A percentile compares a stretch with the other conserved stretches of the same genome.
Evolutionary conservation across 2,797 vertebrate species (phyloP).

Genomic region (Channa striata): DNA sequence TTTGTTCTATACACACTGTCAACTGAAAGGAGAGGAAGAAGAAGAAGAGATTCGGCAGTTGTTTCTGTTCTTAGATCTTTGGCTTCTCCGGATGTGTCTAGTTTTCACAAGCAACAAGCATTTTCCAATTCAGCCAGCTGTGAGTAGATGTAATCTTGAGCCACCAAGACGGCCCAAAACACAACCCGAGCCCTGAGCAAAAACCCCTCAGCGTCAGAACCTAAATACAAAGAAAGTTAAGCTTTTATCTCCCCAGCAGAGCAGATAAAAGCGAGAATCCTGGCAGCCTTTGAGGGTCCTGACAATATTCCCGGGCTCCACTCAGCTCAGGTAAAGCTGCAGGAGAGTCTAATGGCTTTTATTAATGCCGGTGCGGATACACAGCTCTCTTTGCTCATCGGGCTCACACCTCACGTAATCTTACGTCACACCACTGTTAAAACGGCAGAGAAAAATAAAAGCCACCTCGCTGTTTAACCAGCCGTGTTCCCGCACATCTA

Average conservation of each 20-base stretch:
- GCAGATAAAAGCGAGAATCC: slow-evolving; percentile 23
- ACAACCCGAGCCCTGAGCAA: background rate
- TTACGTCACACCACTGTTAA: background rate
- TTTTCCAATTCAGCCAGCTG: slow-evolving; percentile 11
- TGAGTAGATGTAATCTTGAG: slow-evolving; percentile 5
- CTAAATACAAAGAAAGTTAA: slow-evolving; percentile 25
- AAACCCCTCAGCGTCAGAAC: background rate
- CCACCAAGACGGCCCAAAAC: background rate
- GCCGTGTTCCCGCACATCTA: background rate
- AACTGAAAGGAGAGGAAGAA: no score
- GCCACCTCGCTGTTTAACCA: background rate
- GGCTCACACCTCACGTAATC: slow-evolving; percentile 27
- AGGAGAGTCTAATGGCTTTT: slow-evolving; percentile 44
- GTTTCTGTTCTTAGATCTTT: no score
- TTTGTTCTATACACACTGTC: no score
- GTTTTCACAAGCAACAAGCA: background rate
- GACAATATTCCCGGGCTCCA: slow-evolving; percentile 3
- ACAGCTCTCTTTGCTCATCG: slow-evolving; percentile 14
- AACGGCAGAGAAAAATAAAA: background rate
- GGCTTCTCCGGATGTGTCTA: background rate
- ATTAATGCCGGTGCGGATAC: slow-evolving; percentile 37
- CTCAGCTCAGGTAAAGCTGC: slow-evolving; percentile 40
- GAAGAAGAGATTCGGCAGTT: no score
- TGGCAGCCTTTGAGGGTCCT: slow-evolving; percentile 19
- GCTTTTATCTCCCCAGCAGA: slow-evolving; percentile 24